Evolutionary conservation across 2,888 invertebrate genomes (phyloP), one percentile per base, ranked within the genome.

Genomic region (Cremastinae sp.): DNA sequence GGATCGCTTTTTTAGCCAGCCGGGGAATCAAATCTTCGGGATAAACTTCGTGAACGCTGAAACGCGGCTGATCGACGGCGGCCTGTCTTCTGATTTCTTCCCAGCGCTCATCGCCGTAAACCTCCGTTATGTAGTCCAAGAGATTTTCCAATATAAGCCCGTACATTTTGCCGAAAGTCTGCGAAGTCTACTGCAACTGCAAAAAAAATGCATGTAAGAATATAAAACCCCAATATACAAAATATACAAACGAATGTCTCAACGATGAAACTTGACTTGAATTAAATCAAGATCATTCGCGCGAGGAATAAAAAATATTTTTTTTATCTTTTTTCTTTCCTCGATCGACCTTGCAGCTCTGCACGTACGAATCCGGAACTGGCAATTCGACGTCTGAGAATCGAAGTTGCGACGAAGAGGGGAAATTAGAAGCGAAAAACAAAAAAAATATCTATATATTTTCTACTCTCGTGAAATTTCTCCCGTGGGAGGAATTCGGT

Each of bases 101-200:
- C 98, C 98, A 98, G 84, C 95, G 93, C 70, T 96, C 96, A 87
- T 98, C 97, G 0, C 98, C 98, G 90, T 97, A 98, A n/a, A 94
- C 95, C 85, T 95, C 93, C 76, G 96, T 95, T 86, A 99, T 96
- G 91, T 95, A 98, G 90, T 97, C 97, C 82, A 96, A 95, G 91
- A 98, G 93, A 88, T 98, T 97, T 90, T 98, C 98, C 85, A 99
- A 91, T 47, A 99, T 93, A 79, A 99, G 92, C 38, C 99, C 99
- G 92, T 99, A 99, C 99, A 99, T 98, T 76, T 75, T 90, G 87
- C n/a, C 16, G 47, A 14, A 10, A 28, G 28, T 28, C 28, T 28
- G 5, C 28, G 28, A 28, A 28, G 28, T 5, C 28, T 28, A 5
- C 2, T 28, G 28, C 28, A 28, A 5, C 2, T 28, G 28, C 2